Evolutionary conservation across 2,113 vertebrate genomes (phyloP).

Genomic region (Nycticebus coucang): DNA sequence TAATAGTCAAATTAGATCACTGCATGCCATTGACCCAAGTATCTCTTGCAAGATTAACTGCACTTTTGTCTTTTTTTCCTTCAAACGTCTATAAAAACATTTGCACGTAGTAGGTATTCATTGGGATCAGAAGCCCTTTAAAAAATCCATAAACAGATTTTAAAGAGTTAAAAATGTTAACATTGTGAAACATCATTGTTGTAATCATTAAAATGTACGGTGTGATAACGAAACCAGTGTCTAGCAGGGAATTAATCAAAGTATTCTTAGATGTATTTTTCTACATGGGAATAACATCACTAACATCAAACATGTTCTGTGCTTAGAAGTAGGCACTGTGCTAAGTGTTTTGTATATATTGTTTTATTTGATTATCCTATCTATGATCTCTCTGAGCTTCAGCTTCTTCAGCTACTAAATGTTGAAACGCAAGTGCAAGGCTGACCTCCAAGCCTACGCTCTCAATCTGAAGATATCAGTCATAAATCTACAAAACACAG

Average conservation of each 20-base stretch:
- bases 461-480: not conserved
- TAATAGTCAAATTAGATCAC: not conserved
- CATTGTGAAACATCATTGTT: not conserved
- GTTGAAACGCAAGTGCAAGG: not conserved
- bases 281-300: not conserved
- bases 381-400: not conserved
- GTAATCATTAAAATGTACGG: not conserved
- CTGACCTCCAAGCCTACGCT: not conserved
- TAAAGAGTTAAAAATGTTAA: not conserved
- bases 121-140: conserved; percentile 1
- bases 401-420: not conserved
- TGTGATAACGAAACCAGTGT: not conserved
- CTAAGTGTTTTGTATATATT: not conserved
- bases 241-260: not conserved
- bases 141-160: not conserved
- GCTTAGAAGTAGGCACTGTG: not conserved
- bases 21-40: not conserved
- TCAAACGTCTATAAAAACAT: not conserved
- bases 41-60: not conserved
- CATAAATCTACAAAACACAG: not conserved
- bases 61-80: conserved; percentile 5
- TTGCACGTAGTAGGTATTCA: not conserved
- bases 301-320: not conserved
- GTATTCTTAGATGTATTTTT: not conserved
- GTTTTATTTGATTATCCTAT: not conserved